Conservation (phyloP, 2,797 vertebrate species). For the Emydoidea blandingii region DNA sequence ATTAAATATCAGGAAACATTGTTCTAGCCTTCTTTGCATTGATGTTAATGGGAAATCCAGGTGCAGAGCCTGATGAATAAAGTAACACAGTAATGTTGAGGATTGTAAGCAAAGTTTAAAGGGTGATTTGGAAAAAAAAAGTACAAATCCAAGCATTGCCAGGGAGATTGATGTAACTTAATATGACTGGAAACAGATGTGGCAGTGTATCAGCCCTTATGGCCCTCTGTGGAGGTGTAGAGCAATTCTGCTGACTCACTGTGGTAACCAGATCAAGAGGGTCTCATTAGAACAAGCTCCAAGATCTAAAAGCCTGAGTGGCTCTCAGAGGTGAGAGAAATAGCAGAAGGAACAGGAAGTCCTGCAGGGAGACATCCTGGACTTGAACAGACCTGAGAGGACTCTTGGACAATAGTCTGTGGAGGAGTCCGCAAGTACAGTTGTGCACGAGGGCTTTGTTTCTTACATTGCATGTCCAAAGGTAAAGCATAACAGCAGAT, state of each 20-base stretch:
- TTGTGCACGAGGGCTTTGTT: background rate
- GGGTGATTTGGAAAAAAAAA: background rate
- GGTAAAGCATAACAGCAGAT: background rate
- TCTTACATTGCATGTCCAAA: fast-evolving
- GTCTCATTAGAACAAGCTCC: background rate
- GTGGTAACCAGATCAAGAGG: background rate
- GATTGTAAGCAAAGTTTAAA: background rate
- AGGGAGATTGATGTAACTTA: background rate
- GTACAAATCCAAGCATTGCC: background rate
- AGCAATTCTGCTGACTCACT: background rate
- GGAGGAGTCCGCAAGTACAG: background rate
- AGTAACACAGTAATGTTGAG: background rate
- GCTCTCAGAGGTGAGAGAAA: background rate
- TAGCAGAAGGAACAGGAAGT: background rate
- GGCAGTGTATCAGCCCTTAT: background rate
- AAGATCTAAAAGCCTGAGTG: background rate
- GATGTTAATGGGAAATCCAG: background rate
- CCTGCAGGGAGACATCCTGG: background rate
- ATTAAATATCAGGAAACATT: background rate
- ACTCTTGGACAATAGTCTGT: background rate
- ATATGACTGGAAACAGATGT: background rate
- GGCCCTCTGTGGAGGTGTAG: background rate
- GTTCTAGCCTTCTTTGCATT: background rate
- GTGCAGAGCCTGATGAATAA: background rate
- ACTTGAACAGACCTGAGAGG: background rate